Base-by-base conservation (phyloP, 2,888 invertebrate genomes). In the Periphyllus acericola region DNA sequence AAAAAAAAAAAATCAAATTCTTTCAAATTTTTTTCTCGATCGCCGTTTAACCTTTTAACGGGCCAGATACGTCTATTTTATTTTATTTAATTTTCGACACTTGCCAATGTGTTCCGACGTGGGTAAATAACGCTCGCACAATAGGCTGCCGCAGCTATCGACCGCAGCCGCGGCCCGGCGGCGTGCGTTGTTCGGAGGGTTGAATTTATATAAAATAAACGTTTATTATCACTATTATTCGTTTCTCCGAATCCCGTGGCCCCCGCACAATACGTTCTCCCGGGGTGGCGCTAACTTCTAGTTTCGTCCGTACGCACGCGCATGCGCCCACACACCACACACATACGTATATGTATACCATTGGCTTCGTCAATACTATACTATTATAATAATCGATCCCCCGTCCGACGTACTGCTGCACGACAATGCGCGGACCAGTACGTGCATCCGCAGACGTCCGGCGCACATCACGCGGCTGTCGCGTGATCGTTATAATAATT, bases 31-130 rank as follows among this genome's bases (percentile, higher is more conserved):
- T 68, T 29, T 29, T 29, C 34, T n/a, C 55, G 11, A 2, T 14
- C 17, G 36, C 60, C n/a, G n/a, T 79, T 36, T n/a, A 66, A 60
- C 66, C 80, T 66, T 80, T 66, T 36, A 60, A 66, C 19, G 66
- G 32, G n/a, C n/a, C 32, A n/a, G 25, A 60, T n/a, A 40, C 66
- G 40, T 40, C 19, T 81, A 40, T 46, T 40, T 71, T 81, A 36
- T n/a, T 66, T 66, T 21, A 21, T 60, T 66, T 66, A 11, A 21
- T 60, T 40, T 29, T 25, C 46, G 40, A 68, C 81, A 81, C 81
- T 81, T 81, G 68, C 60, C 80, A 36, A 80, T 66, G 68, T 40
- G 21, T 66, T 71, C 21, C 81, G 6, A 71, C 40, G 6, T n/a
- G 68, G 21, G 29, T 9, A 46, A 46, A 68, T 60, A 9, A 8